A percentile compares a stretch with the other conserved stretches of the same genome.
Conservation (phyloP, 1,140 invertebrate genomes). For the Eriosoma lanigerum region DNA sequence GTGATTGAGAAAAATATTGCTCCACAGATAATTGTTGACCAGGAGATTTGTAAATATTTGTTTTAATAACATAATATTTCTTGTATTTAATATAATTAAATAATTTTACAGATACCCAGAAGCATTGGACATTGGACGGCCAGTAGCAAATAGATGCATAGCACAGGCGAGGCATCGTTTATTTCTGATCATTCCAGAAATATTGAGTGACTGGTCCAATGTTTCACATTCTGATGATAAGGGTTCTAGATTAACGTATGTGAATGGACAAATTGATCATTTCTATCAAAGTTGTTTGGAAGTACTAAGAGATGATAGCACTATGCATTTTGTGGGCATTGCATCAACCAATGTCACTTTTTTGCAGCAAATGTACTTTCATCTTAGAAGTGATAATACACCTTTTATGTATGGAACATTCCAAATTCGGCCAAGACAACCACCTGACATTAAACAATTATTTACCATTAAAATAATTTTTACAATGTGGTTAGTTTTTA, state of each 20-base stretch:
- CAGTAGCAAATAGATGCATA: background rate
- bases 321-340: background rate
- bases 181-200: background rate
- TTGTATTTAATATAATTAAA: background rate
- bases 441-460: background rate
- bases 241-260: background rate
- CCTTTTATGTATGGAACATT: background rate
- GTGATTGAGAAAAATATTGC: background rate
- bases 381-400: background rate
- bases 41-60: background rate
- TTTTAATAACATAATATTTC: background rate
- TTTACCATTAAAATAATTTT: background rate
- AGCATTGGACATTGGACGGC: background rate
- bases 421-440: background rate
- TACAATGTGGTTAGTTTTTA: background rate
- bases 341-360: background rate
- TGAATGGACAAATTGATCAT: background rate
- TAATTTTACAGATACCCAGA: background rate
- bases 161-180: background rate
- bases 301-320: background rate
- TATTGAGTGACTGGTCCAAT: background rate
- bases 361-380: background rate
- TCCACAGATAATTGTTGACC: background rate
- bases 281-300: background rate
- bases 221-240: background rate